Conservation (phyloP, 2,113 vertebrate genomes). For the Lonchura striata region DNA sequence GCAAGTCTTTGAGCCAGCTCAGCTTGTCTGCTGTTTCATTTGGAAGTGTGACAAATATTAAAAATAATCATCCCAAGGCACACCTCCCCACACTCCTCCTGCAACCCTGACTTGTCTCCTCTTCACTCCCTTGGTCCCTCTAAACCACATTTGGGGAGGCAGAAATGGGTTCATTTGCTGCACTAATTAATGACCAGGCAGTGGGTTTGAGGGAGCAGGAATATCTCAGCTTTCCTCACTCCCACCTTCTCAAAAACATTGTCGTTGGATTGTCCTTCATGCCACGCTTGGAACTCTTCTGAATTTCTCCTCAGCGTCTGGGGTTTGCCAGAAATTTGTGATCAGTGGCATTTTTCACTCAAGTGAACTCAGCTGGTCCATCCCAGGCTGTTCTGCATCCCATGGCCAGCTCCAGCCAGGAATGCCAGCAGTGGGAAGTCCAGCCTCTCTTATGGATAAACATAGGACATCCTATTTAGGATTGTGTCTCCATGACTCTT, state of each 20-base stretch:
- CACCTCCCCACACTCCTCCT: not conserved
- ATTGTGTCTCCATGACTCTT: rapidly evolving
- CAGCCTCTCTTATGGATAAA: not conserved
- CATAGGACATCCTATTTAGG: not conserved
- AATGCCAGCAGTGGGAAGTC: not conserved
- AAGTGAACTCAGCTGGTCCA: not conserved
- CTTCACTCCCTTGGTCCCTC: not conserved
- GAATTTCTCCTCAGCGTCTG: not conserved
- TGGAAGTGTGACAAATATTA: conserved; percentile 35
- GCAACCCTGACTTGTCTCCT: not conserved
- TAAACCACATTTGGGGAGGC: not conserved
- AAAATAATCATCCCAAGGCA: not conserved
- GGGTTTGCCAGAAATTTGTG: not conserved
- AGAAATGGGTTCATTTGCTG: not conserved
- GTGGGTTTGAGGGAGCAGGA: not conserved
- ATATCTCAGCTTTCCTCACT: not conserved
- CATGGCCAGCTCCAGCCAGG: not conserved
- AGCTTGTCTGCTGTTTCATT: conserved; percentile 39
- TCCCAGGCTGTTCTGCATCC: not conserved
- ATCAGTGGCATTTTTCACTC: not conserved
- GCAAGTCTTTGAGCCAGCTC: conserved; percentile 41
- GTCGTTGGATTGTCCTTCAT: rapidly evolving
- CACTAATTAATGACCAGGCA: not conserved
- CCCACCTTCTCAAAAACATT: not conserved
- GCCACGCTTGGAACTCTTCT: rapidly evolving